phyloP scores from a whole-genome alignment of 2,797 vertebrate species.

The Taenioides sp. region DNA sequence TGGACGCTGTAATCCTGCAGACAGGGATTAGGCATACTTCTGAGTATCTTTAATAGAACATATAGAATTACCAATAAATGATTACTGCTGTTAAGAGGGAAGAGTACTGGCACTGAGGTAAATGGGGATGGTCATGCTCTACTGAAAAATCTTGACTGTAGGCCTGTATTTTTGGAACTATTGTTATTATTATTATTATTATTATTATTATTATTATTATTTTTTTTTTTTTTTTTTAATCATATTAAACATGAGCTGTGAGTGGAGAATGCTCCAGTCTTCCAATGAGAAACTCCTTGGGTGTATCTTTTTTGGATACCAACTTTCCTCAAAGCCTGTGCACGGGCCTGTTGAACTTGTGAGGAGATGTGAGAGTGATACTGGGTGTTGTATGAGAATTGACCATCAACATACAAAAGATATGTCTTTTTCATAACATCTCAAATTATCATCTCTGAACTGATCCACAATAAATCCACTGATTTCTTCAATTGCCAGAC shows the following conservation, averaged over 20 bases:
- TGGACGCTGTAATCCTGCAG: slow-evolving; percentile 27
- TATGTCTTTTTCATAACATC: neutral
- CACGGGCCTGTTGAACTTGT: neutral
- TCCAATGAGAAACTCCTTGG: neutral
- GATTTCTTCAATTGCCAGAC: neutral
- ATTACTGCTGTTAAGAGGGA: neutral
- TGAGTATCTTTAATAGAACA: slow-evolving; percentile 19
- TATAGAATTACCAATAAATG: slow-evolving; percentile 44
- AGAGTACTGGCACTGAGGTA: neutral
- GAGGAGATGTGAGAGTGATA: neutral
- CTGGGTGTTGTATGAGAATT: neutral
- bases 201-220: too few relatives aligned
- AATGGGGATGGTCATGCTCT: neutral
- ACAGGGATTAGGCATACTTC: slow-evolving; percentile 14
- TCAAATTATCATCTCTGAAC: neutral
- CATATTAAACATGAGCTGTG: neutral
- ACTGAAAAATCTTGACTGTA: neutral
- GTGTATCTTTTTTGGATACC: neutral
- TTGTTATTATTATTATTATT: neutral
- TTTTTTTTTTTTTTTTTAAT: too few relatives aligned
- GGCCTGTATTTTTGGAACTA: neutral
- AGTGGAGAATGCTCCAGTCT: neutral
- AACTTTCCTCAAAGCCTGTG: neutral
- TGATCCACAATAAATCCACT: neutral
- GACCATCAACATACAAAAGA: neutral